Evolutionary conservation across 2,113 vertebrate genomes (phyloP), one percentile per base, ranked within the genome.

Genomic region (Tachysurus vachellii): DNA sequence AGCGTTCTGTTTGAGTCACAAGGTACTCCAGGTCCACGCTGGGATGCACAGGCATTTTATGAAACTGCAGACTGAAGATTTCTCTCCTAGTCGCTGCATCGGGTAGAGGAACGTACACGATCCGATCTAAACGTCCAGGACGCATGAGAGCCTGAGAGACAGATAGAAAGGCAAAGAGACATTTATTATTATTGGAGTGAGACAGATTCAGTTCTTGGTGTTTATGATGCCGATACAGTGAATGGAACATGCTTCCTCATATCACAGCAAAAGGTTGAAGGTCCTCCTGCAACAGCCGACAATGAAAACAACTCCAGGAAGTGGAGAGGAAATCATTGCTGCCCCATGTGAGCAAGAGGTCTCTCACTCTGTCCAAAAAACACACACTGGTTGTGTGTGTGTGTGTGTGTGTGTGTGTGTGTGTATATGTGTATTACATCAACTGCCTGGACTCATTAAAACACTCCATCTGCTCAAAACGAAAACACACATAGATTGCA

Each of bases 121-220:
- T 96, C 42, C 97, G 96, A 91, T 99, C 98, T 79, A 99, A 96
- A 86, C 98, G 94, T 36, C 98, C 98, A 0, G 98, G 98, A n/a
- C 98, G 95, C 96, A 99, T 96, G 92, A 99, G 94, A 84, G 98
- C 98, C 98, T 99, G 89, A 56, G 31, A 53, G 21, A 62, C 2
- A 70, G 64, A 59, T 19, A 92, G 91, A 92, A 88, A 6, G 23
- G 70, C 17, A 17, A 31, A 83, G 23, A 61, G 80, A 89, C 16
- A 14, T 13, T 31, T 80, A 16, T 54, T 79, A 28, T 54, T 79
- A 36, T 21, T 80, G 8, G 31, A 57, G 53, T 80, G 9, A 80
- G 53, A 57, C 54, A 36, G 54, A 57, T 57, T 28, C 4, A 17
- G 9, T 57, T n/a, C 11, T 80, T 36, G 16, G 71, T 75, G 71